Conservation (phyloP, 2,113 vertebrate species). For the Perca fluviatilis region DNA sequence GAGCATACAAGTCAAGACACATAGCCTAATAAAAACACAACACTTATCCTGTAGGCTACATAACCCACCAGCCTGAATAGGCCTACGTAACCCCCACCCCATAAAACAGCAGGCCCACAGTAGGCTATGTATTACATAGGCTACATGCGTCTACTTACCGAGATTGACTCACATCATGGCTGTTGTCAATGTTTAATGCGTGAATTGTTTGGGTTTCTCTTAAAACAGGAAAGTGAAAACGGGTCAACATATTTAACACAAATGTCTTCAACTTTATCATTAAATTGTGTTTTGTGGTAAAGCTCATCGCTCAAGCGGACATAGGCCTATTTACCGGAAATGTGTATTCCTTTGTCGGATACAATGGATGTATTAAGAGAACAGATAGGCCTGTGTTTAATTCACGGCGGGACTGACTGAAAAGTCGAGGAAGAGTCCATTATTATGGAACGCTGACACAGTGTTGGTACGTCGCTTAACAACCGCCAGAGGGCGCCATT, state of each 20-base stretch:
- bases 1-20: no score
- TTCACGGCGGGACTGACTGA: background rate
- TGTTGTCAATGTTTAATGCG: background rate
- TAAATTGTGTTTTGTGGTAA: background rate
- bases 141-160: background rate
- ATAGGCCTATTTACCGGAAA: background rate
- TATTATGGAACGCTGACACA: background rate
- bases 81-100: no score
- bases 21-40: no score
- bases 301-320: no score
- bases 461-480: background rate
- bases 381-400: background rate
- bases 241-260: background rate
- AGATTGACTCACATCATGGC: background rate
- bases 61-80: no score
- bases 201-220: background rate
- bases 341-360: background rate
- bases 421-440: background rate
- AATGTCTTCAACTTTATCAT: background rate
- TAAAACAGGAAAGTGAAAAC: background rate
- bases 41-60: no score
- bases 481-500: slow-evolving; percentile 42
- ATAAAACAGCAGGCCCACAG: no score
- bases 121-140: no score
- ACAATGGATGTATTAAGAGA: background rate